Evolutionary conservation across 1,140 invertebrate genomes (phyloP).

Genomic region (Sycobia sp.): DNA sequence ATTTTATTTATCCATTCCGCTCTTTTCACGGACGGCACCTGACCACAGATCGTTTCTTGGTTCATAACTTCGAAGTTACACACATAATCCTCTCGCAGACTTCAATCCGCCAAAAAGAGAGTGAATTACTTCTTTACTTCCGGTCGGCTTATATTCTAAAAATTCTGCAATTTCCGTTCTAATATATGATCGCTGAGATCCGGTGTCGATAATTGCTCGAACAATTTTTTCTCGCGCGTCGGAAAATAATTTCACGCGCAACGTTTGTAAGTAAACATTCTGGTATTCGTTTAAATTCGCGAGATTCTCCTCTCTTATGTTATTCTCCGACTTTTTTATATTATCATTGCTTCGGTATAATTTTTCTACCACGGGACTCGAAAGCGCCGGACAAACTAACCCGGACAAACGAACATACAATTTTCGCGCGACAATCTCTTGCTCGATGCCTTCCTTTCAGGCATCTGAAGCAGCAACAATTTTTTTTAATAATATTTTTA

Average conservation of each 20-base stretch:
- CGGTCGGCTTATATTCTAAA: constrained; percentile 29
- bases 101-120: constrained; percentile 35
- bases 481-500: constrained; percentile 27
- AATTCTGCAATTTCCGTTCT: constrained; percentile 29
- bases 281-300: constrained; percentile 27
- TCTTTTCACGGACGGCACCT: not conserved
- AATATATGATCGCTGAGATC: constrained; percentile 38
- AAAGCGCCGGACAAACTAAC: constrained; percentile 21
- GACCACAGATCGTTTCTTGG: constrained; percentile 23
- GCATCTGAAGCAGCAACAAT: constrained; percentile 34
- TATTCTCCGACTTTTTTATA: not conserved
- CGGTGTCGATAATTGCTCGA: constrained; percentile 33
- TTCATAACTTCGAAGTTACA: constrained; percentile 8
- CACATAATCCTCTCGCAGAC: constrained; percentile 17
- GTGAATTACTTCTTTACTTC: constrained; percentile 17
- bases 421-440: constrained; percentile 18
- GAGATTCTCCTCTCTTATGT: constrained; percentile 20
- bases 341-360: not conserved
- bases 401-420: constrained; percentile 32
- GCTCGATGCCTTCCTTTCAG: constrained; percentile 18
- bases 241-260: constrained; percentile 32
- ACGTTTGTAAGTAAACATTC: constrained; percentile 38
- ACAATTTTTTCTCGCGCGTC: constrained; percentile 25
- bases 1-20: constrained; percentile 28
- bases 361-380: not conserved